Conservation (phyloP, 2,888 invertebrate genomes). For the Empis stercorea region DNA sequence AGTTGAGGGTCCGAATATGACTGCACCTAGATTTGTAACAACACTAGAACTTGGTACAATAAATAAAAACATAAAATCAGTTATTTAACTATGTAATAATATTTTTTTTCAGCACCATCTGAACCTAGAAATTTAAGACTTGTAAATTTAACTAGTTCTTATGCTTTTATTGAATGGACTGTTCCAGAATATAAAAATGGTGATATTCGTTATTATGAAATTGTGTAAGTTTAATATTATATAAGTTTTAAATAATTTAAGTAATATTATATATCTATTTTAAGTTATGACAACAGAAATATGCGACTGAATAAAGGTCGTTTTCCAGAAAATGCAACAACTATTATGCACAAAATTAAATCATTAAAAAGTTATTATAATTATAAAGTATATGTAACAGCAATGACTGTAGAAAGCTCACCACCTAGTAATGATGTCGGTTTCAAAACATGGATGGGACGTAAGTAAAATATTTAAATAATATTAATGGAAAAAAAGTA, state of each 20-base stretch:
- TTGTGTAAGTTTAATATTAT: constrained; percentile 37
- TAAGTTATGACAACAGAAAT: constrained; percentile 10
- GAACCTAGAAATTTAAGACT: constrained; percentile 40
- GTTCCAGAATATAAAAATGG: constrained; percentile 63
- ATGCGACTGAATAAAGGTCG: constrained; percentile 3
- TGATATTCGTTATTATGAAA: constrained; percentile 50
- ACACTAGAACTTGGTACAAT: constrained; percentile 53
- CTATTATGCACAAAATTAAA: constrained; percentile 20
- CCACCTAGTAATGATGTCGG: constrained; percentile 39
- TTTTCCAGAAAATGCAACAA: constrained; percentile 9
- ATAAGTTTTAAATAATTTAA: not conserved
- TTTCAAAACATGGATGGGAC: constrained; percentile 49
- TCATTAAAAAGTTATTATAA: constrained; percentile 46
- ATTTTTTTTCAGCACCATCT: constrained; percentile 37
- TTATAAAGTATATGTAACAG: constrained; percentile 56
- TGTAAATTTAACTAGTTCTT: constrained; percentile 43
- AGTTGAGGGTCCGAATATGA: constrained; percentile 42
- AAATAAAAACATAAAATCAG: not conserved
- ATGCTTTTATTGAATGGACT: constrained; percentile 47
- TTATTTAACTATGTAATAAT: not conserved
- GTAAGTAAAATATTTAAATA: constrained; percentile 18
- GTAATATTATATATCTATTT: not conserved
- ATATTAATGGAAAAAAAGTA: not conserved
- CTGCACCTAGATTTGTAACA: constrained; percentile 45
- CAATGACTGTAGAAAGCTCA: constrained; percentile 60